These are phyloP conservation scores for Gallinago media DNA, from an alignment of 2,113 vertebrate species.

Conservation along the genomic window DNA sequence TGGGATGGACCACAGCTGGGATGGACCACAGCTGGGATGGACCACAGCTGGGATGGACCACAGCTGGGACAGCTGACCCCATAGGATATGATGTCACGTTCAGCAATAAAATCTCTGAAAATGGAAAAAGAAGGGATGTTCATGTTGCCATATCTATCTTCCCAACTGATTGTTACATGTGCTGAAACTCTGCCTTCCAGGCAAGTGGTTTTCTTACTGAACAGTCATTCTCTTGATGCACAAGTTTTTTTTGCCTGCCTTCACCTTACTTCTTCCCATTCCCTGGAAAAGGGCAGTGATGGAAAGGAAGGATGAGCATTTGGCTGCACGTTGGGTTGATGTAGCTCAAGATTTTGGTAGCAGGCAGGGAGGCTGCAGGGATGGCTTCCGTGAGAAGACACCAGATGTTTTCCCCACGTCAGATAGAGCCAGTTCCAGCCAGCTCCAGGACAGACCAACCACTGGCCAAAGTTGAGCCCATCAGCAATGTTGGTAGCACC, in stretches of 20 bases:
- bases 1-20: too few species aligned
- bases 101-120: neutral
- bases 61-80: neutral
- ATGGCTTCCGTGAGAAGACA: neutral
- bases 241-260: neutral
- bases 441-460: neutral
- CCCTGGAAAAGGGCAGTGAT: neutral
- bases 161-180: neutral
- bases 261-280: neutral
- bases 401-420: neutral
- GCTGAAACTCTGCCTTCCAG: neutral
- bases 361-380: neutral
- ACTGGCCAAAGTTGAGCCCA: neutral
- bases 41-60: neutral
- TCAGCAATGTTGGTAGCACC: too few species aligned
- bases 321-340: neutral
- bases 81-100: neutral
- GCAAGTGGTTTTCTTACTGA: neutral
- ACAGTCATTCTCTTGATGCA: neutral
- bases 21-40: neutral
- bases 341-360: neutral
- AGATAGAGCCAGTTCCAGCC: neutral
- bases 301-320: neutral
- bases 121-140: neutral
- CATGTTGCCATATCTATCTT: neutral